A percentile compares a stretch with the other conserved stretches of the same genome.
phyloP scores from a whole-genome alignment of 92 coral and sea anemone genomes.

The Phenganax subtilis region DNA sequence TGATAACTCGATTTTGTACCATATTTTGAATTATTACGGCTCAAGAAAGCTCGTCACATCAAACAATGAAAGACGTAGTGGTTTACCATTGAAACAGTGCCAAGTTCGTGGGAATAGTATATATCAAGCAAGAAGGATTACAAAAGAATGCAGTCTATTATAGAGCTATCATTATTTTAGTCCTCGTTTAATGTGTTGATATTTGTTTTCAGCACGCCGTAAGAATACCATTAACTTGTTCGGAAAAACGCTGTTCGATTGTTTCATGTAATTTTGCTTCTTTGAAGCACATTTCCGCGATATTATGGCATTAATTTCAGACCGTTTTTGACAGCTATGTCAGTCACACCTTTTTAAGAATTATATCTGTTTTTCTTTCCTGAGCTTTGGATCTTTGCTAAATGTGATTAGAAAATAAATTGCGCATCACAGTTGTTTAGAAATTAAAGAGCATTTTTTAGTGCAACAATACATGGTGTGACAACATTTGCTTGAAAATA shows the following conservation, averaged over 20 bases:
- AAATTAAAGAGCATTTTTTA: background rate
- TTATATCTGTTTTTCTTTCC: background rate
- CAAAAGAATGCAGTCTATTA: conserved; percentile 14
- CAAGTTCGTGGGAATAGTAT: background rate
- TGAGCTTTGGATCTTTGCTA: background rate
- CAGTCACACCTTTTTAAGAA: background rate
- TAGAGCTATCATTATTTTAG: background rate
- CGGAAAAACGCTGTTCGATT: background rate
- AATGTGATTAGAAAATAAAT: background rate
- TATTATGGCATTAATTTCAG: background rate
- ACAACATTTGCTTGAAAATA: background rate
- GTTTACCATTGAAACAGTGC: background rate
- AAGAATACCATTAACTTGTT: background rate
- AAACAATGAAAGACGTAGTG: background rate
- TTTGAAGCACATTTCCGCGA: no score
- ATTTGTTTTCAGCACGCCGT: conserved; percentile 1
- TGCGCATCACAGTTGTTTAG: background rate
- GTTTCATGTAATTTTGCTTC: background rate
- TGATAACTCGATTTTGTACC: background rate
- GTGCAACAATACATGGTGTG: background rate
- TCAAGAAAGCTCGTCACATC: background rate
- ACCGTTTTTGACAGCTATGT: background rate
- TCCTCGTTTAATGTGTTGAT: background rate
- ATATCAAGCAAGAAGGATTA: background rate
- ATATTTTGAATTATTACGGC: background rate